phyloP scores from a whole-genome alignment of 2,888 invertebrate species.

The Cerastoderma edule region DNA sequence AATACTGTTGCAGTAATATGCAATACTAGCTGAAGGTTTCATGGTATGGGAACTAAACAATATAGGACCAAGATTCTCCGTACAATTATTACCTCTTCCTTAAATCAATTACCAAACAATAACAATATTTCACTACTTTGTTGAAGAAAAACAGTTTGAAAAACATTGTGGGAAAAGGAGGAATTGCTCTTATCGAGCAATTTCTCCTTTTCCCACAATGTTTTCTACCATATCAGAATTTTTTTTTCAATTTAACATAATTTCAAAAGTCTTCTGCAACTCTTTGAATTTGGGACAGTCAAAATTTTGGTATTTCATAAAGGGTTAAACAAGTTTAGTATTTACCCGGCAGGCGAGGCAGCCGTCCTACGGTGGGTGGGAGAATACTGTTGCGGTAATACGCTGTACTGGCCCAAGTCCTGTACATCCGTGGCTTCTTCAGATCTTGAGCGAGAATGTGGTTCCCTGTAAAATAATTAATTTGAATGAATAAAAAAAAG shows the following conservation, averaged over 20 bases:
- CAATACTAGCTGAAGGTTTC: constrained; percentile 54
- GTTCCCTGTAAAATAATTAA: constrained; percentile 28
- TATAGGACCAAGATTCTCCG: too few relatives aligned
- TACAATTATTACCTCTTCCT: too few relatives aligned
- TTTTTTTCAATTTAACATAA: background rate
- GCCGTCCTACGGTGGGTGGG: constrained; percentile 28
- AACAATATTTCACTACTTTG: too few relatives aligned
- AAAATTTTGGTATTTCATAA: background rate
- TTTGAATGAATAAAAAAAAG: too few relatives aligned
- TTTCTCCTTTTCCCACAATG: background rate
- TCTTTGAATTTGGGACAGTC: background rate
- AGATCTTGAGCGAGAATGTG: constrained; percentile 53
- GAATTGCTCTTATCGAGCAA: background rate
- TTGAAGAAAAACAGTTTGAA: too few relatives aligned
- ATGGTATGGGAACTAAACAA: too few relatives aligned
- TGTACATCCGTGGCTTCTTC: constrained; percentile 48
- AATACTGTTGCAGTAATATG: constrained; percentile 12
- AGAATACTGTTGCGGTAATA: constrained; percentile 11
- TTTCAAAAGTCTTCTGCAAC: background rate
- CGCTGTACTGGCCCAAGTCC: constrained; percentile 56
- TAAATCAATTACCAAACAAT: too few relatives aligned
- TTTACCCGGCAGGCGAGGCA: constrained; percentile 27
- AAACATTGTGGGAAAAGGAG: constrained; percentile 12
- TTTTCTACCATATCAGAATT: background rate
- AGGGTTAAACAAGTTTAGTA: background rate